These are phyloP conservation scores for Tamias sibiricus DNA, from an alignment of 2,113 vertebrate genomes.

Conservation along the genomic window DNA sequence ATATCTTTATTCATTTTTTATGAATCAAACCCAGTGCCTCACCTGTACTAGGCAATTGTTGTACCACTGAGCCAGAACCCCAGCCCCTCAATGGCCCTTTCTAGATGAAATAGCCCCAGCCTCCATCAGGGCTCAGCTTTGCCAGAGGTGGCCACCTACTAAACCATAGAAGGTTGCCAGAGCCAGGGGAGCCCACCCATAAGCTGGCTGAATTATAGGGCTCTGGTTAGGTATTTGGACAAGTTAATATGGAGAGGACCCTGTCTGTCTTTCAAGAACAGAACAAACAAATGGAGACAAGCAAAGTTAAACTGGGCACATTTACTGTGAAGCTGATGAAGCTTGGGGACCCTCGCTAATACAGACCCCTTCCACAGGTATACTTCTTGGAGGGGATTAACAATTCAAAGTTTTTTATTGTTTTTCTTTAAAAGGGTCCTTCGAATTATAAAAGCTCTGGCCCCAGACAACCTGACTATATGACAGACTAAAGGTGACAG, in stretches of 20 bases:
- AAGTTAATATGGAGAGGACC: neutral
- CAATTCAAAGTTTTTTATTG: slow-evolving; percentile 21
- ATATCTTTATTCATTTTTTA: too few species aligned
- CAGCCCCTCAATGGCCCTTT: neutral
- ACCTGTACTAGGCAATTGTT: too few species aligned
- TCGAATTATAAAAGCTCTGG: neutral
- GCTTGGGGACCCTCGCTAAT: neutral
- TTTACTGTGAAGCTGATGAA: neutral
- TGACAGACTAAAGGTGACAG: neutral
- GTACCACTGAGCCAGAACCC: too few species aligned
- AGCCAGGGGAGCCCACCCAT: neutral
- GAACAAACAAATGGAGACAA: neutral
- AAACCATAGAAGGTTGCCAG: neutral
- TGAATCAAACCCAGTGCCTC: too few species aligned
- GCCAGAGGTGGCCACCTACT: neutral
- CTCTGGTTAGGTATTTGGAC: neutral
- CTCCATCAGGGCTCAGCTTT: neutral
- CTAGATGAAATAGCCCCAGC: neutral
- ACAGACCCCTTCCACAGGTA: neutral
- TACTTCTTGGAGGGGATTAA: neutral
- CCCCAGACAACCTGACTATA: neutral
- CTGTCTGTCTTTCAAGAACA: neutral
- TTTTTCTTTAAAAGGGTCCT: neutral
- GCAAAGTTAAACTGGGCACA: neutral
- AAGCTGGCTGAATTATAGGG: neutral